A percentile compares a stretch with the other conserved stretches of the same genome.
Conservation (phyloP, 2,797 vertebrate genomes). For the Coranthus polyacanthus region DNA sequence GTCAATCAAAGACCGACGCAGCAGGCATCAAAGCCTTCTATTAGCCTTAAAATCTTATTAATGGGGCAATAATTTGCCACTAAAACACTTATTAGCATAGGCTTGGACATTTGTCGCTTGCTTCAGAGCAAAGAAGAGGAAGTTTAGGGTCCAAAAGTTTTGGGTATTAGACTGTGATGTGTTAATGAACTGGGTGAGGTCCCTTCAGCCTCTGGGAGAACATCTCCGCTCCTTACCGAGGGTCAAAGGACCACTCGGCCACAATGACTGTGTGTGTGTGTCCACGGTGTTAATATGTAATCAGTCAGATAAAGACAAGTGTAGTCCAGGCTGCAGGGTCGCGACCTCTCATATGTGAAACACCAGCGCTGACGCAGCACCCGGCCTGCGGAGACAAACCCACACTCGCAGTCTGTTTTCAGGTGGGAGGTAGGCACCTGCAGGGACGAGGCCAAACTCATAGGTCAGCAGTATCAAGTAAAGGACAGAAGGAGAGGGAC, state of each 20-base stretch:
- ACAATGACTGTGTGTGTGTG: constrained; percentile 40
- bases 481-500: constrained; percentile 39
- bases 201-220: constrained; percentile 46
- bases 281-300: constrained; percentile 76
- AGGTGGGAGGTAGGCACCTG: constrained; percentile 61
- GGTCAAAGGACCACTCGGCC: constrained; percentile 57
- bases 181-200: constrained; percentile 59
- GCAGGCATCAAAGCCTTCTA: too few relatives aligned
- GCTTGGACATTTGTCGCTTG: too few relatives aligned
- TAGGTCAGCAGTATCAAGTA: constrained; percentile 66
- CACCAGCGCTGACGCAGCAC: constrained; percentile 71
- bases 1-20: too few relatives aligned
- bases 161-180: neutral
- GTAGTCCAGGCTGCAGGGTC: constrained; percentile 73
- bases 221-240: constrained; percentile 32
- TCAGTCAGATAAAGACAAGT: constrained; percentile 79
- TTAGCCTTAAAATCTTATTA: too few relatives aligned
- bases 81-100: too few relatives aligned
- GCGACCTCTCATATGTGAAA: constrained; percentile 73
- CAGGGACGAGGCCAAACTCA: constrained; percentile 56
- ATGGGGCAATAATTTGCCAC: too few relatives aligned
- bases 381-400: neutral
- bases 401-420: constrained; percentile 22
- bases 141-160: too few relatives aligned
- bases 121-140: too few relatives aligned